Conservation (phyloP, 2,113 vertebrate genomes). For the Dolichallabes microphthalmus region DNA sequence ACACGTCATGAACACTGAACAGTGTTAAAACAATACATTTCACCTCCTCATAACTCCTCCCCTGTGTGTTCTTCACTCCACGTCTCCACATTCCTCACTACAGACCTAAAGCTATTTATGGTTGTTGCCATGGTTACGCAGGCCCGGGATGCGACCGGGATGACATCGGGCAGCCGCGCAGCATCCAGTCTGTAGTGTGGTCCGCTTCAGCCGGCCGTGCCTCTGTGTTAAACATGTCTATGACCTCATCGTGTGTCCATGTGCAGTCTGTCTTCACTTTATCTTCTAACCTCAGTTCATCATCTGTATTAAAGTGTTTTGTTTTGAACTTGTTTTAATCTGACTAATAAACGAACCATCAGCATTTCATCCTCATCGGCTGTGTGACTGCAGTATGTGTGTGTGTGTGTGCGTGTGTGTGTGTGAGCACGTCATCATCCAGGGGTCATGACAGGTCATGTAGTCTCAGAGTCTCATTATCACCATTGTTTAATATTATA, state of each 20-base stretch:
- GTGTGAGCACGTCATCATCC: background rate
- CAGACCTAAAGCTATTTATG: background rate
- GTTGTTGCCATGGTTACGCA: constrained; percentile 3
- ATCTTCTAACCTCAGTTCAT: background rate
- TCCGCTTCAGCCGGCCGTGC: background rate
- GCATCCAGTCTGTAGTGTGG: background rate
- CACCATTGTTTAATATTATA: background rate
- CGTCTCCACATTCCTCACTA: background rate
- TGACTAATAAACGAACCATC: constrained; percentile 37
- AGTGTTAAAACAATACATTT: background rate
- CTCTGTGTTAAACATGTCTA: background rate
- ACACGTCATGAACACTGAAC: background rate
- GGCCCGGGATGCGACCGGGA: background rate
- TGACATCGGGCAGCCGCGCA: background rate
- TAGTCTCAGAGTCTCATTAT: background rate
- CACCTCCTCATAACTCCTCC: too few species aligned
- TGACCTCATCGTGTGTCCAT: background rate
- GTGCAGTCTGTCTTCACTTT: background rate
- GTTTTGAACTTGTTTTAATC: constrained; percentile 23
- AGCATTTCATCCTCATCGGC: background rate
- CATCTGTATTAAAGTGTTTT: background rate
- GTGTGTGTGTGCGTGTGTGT: constrained; percentile 19
- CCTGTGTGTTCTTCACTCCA: background rate
- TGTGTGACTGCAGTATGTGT: constrained; percentile 16
- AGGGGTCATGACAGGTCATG: background rate